Conservation (phyloP, 2,797 vertebrate species). For the Propithecus perrieri region DNA sequence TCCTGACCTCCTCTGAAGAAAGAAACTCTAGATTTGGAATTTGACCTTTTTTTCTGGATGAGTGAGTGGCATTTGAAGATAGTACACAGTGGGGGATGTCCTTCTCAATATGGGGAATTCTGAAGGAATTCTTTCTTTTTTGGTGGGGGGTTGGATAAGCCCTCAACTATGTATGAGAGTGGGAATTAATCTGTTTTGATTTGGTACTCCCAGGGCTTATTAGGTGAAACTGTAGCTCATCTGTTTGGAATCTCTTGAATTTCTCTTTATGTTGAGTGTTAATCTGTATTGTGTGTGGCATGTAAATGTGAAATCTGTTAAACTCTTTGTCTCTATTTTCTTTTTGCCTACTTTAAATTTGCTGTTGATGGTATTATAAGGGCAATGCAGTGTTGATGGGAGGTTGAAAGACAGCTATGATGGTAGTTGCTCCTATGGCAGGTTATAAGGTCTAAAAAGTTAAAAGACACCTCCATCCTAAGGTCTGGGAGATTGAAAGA, state of each 20-base stretch:
- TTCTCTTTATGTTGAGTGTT: neutral
- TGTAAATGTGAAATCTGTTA: neutral
- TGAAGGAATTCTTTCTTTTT: neutral
- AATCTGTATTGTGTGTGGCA: neutral
- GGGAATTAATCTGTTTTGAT: too few relatives aligned
- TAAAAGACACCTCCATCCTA: too few relatives aligned
- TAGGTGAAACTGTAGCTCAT: neutral
- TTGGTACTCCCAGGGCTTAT: neutral
- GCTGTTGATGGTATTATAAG: neutral
- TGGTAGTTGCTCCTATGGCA: too few relatives aligned
- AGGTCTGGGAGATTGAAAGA: neutral
- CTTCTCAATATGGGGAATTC: too few relatives aligned
- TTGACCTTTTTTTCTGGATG: too few relatives aligned
- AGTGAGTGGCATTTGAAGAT: too few relatives aligned
- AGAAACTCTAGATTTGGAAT: neutral
- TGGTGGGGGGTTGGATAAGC: neutral
- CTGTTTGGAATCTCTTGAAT: neutral
- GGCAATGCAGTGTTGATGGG: too few relatives aligned
- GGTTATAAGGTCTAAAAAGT: too few relatives aligned
- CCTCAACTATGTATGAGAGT: neutral
- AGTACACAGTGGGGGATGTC: too few relatives aligned
- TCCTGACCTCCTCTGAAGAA: neutral
- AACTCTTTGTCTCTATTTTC: neutral
- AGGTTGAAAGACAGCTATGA: too few relatives aligned
- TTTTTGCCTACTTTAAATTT: neutral